Evolutionary conservation across 2,113 vertebrate genomes (phyloP), one percentile per base, ranked within the genome.

Genomic region (Jaculus jaculus): DNA sequence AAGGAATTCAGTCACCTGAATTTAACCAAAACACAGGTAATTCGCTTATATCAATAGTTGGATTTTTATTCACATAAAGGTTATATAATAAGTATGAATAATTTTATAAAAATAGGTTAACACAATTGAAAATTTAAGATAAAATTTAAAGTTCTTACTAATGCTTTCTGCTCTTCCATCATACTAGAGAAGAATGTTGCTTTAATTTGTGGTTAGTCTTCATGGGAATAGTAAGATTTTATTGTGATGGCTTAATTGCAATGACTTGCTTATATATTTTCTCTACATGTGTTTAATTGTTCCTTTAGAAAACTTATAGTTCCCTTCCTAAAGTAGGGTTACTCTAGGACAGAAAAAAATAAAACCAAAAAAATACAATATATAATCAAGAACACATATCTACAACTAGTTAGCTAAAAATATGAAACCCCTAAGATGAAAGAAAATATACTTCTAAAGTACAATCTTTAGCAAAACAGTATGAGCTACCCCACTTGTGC

Each of bases 81-180:
- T 84, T 26, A 87, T 28, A 58, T 47, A 74, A 86, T 5, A 78
- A 74, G 28, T 60, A 72, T 82, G 66, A 74, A 90, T 34, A 74
- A 32, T 69, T 71, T 47, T 58, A 30, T 39, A 75, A 90, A 28
- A 23, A 66, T 28, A 71, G 13, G 77, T 42, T 69, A 84, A 72
- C 32, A 4, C 30, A 75, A 90, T 4, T 34, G 16, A 66, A 84
- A 69, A 47, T 37, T 63, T 69, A 73, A 34, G 82, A 6, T 83
- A 32, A 73, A 79, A 84, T 90, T 83, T 81, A 79, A 81, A 84
- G 16, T 79, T 79, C 89, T 87, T 30, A 65, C 63, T 72, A 91
- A 71, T 84, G 75, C n/a, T 84, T 30, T 61, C 7, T 74, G 61
- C 77, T 81, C 13, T 54, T 87, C 24, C 16, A 77, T 18, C 4